Base-by-base conservation (phyloP, 2,888 invertebrate species). In the Lasioglossum villosulum region DNA sequence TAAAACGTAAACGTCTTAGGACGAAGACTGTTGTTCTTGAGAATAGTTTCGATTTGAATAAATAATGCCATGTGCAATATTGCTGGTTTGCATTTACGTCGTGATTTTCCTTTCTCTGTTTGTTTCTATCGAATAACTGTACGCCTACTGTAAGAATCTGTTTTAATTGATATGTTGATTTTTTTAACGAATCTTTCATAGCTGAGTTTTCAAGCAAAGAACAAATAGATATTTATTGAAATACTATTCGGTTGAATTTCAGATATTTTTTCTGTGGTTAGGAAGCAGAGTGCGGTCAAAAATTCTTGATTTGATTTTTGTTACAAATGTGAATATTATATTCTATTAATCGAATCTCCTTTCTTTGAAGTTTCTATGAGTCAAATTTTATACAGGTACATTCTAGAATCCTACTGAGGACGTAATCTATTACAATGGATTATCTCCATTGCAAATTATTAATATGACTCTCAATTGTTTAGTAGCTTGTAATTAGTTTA, bases 11-110 rank as follows among this genome's bases (percentile, higher is more conserved):
- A 39, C 16, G 6, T 6, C 66, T 82, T 4, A 30, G 45, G 19
- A 39, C 42, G 19, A 30, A 76, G 4, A 30, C n/a, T 6, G 5
- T 23, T 45, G 16, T 27, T 19, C 48, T 59, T 30, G 10, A 74
- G 34, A 39, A 78, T 14, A 78, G 42, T 14, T 56, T 37, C 39
- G 70, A 37, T 42, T 16, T 63, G 34, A 76, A 66, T 76, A 66
- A 63, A 42, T 39, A 42, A 27, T 42, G 12, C 2, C 27, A 16
- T 45, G 2, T 42, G 14, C 3, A 23, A 34, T 42, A 45, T 3
- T 16, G n/a, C 14, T 8, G 12, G 6, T 34, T 68, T 23, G 23
- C 10, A 68, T 10, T 30, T 23, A 12, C 34, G 23, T 37, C 3
- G 10, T 23, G 23, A 68, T 34, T 19, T 23, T 23, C 34, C 10